Conservation (phyloP, 2,113 vertebrate genomes). For the Oceanites oceanicus region DNA sequence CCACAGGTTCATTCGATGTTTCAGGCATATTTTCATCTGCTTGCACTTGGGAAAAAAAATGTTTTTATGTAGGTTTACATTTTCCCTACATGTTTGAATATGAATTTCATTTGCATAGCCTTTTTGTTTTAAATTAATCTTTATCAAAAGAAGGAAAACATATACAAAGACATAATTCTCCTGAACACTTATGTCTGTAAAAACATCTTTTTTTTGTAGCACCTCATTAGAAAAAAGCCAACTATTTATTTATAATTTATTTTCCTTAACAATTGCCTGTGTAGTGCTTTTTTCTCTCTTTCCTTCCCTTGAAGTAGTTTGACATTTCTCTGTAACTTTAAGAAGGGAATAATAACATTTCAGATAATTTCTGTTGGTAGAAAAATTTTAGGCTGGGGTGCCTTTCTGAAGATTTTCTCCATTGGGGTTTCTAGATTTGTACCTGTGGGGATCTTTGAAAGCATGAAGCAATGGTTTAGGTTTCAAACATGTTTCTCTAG, state of each 20-base stretch:
- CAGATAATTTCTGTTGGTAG: neutral
- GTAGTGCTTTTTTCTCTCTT: neutral
- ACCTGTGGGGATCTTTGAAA: neutral
- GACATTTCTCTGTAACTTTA: neutral
- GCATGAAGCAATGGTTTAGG: neutral
- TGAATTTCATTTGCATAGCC: neutral
- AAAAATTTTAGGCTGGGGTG: neutral
- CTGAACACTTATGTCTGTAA: neutral
- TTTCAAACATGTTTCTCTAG: neutral
- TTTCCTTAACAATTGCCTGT: neutral
- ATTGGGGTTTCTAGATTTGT: neutral
- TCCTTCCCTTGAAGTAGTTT: neutral
- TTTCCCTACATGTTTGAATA: neutral
- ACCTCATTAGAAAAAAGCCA: neutral
- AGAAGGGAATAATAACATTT: neutral
- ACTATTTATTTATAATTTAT: neutral
- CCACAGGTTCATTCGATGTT: neutral
- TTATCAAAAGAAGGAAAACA: neutral
- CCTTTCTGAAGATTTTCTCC: neutral
- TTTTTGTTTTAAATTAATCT: neutral
- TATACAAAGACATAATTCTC: neutral
- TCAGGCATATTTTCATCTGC: neutral
- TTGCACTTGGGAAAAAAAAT: neutral
- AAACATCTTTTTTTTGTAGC: neutral
- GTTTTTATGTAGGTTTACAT: neutral